Evolutionary conservation across 2,113 vertebrate species (phyloP).

Genomic region (Nerophis ophidion): DNA sequence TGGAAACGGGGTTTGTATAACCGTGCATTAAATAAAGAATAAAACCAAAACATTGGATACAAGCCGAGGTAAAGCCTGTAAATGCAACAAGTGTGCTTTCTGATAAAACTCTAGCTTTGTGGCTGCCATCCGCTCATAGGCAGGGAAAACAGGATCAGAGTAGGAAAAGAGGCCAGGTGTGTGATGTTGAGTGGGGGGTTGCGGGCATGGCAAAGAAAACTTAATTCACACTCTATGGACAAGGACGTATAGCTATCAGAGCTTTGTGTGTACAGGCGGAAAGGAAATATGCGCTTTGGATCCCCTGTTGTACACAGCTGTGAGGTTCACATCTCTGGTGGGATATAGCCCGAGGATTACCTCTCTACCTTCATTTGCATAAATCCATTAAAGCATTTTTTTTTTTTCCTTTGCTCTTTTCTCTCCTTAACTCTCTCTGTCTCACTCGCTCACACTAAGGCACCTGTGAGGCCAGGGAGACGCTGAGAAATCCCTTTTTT

Average conservation of each 20-base stretch:
- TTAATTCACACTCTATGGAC: conserved; percentile 41
- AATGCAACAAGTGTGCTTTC: conserved; percentile 13
- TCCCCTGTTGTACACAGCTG: conserved; percentile 48
- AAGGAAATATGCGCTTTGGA: conserved; percentile 17
- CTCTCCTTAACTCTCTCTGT: conserved; percentile 21
- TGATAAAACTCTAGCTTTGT: conserved; percentile 9
- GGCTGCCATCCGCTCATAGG: conserved; percentile 27
- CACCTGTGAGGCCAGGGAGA: conserved; percentile 64
- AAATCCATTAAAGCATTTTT: conserved; percentile 58
- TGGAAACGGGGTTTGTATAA: too few species aligned
- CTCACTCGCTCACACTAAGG: conserved; percentile 38
- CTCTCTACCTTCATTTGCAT: conserved; percentile 59
- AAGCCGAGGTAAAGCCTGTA: conserved; percentile 14
- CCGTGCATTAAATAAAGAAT: too few species aligned
- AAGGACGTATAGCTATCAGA: conserved; percentile 25
- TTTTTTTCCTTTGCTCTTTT: conserved; percentile 19
- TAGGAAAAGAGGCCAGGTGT: conserved; percentile 17
- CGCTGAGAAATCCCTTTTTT: conserved; percentile 37
- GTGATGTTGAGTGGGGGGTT: conserved; percentile 16
- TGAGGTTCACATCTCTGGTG: conserved; percentile 47
- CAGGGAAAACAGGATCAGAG: conserved; percentile 11
- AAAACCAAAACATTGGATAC: conserved; percentile 16
- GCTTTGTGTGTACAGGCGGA: conserved; percentile 31
- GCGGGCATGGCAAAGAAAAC: conserved; percentile 9
- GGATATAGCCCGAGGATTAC: conserved; percentile 60